Base-by-base conservation (phyloP, 2,113 vertebrate species). In the Triplophysa tibetana region DNA sequence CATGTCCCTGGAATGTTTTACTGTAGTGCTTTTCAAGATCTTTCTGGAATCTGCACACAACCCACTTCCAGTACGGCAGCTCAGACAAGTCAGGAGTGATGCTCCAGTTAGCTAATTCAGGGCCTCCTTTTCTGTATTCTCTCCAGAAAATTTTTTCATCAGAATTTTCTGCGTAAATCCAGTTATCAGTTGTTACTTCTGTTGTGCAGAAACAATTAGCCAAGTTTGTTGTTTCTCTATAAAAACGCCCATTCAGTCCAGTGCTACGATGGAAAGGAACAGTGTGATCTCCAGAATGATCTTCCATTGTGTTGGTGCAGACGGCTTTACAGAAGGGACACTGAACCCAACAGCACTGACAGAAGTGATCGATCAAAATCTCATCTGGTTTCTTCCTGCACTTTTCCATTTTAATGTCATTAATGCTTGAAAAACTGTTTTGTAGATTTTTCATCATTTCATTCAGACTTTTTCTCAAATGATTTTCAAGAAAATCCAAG, bases 321-420 rank as follows among this genome's bases (percentile, higher is more conserved):
- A 85, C 62, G 41, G 81, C 80, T 9, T 72, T 68, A 70, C 82
- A 83, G 65, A 83, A 83, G 21, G 82, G 82, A 50, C 82, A 83
- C 38, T 76, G 45, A 13, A 29, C 77, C 83, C 83, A 85, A 21
- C 83, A 85, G 16, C 83, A 82, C 16, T 38, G 33, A 38, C 33
- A 38, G 33, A 38, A 38, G 33, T 38, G 33, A 38, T 38, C 33
- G 33, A 38, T 38, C 33, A 38, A 38, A 38, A 38, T 38, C 33
- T 38, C 33, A 38, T 38, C 33, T 38, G 33, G 33, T 38, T 6
- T 38, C 33, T 38, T 38, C 33, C 33, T 38, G 33, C 33, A 38
- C 33, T 38, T 38, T 3, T 38, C 33, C 33, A 38, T 38, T 38
- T 38, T 7, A 38, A 38, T 38, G 33, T 38, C 33, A 38, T 38